Evolutionary conservation across 1,140 invertebrate species (phyloP), one percentile per base, ranked within the genome.

Genomic region (Meloidogyne floridensis): DNA sequence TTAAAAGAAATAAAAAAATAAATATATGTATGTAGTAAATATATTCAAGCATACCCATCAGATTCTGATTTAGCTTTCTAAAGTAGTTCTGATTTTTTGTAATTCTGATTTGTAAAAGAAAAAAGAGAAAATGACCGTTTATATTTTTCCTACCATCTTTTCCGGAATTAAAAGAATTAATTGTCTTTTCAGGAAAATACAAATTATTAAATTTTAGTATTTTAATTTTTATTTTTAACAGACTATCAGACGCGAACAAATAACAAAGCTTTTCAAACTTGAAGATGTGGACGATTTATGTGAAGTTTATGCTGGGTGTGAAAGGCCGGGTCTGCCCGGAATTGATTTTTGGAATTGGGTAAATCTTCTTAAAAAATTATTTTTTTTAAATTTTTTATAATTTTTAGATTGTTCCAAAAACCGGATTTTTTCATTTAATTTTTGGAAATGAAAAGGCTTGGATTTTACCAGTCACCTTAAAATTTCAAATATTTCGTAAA

Each of bases 371-470:
- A 65, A 43, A 75, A 47, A 51, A 43, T 75, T 47, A 18, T 32
- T 32, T 75, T 32, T 56, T 32, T 43, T 43, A 75, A 75, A 20
- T 13, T 75, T 15, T 75, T 5, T 10, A 51, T 42, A 75, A 32
- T 78, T 65, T 15, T 20, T 20, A 79, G 77, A 13, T 43, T 71
- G 81, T 82, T 1, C 86, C 83, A 47, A 65, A 79, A 69, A 81
- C 47, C 73, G 86, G 87, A 47, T 85, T 81, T 59, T 88, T 86
- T 75, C 87, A 85, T 77, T 78, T 87, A 51, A 82, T 84, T 20
- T 86, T 86, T 71, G 87, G 87, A 13, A 88, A 88, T 54, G 87
- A 88, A 72, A 87, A 87, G 65, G 86, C 86, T n/a, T 65, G 59
- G 59, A 65, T 65, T 65, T 65, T 65, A n/a, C n/a, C 59, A 2